Evolutionary conservation across 2,888 invertebrate genomes (phyloP), one percentile per base, ranked within the genome.

Genomic region (Papilio protenor): DNA sequence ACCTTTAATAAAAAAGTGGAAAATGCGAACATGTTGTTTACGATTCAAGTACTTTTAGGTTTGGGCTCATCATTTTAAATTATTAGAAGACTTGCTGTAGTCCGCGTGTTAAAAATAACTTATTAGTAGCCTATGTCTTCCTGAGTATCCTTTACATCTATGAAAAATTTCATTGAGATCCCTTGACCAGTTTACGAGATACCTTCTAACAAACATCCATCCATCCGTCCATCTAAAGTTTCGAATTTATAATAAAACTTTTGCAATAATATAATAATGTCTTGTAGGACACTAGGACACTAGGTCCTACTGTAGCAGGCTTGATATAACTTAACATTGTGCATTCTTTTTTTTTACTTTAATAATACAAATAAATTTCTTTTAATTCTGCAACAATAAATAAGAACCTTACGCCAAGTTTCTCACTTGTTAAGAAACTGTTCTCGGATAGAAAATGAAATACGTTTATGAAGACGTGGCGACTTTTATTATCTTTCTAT

Each of bases 311-410:
- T n/a, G n/a, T n/a, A n/a, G 18, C 18, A 52, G 3, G 4, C 1
- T 16, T 52, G 6, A 52, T 18, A 49, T 16, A 18, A 52, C 52
- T 18, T 5, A 52, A 52, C 52, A 52, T 18, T 52, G 52, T 52
- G 3, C 52, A 52, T 18, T 10, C 8, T 57, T 57, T 57, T 57
- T 57, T 21, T 57, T 59, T 59, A 59, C 6, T 18, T 5, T 18
- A 6, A 55, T 16, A 18, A 55, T 16, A 18, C 18, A 1, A 1
- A 16, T 55, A 59, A 23, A 27, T 27, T 23, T 23, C 1, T n/a
- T 59, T 59, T 59, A 59, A 59, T 59, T 27, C 27, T 59, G 59
- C 59, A 59, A 59, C 59, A 59, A 59, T 59, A 59, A 59, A 59
- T 59, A 59, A 59, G 11, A 59, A 59, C 27, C 23, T 27, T 23